Evolutionary conservation across 1,140 invertebrate species (phyloP).

Genomic region (Orius insidiosus): DNA sequence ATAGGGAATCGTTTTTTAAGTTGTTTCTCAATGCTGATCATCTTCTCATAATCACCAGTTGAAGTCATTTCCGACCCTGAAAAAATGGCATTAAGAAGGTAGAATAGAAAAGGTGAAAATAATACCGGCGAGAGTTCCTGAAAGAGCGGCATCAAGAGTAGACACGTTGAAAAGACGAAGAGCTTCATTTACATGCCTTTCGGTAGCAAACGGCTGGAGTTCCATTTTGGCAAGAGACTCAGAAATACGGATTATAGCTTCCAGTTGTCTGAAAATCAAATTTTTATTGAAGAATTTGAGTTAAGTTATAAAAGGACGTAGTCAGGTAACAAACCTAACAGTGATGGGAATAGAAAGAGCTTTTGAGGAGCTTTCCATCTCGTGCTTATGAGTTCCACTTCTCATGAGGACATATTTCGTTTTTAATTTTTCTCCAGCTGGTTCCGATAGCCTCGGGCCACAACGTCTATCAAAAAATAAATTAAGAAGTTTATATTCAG

Average conservation of each 20-base stretch:
- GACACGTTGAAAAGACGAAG: slow-evolving; percentile 98
- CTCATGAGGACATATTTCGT: slow-evolving; percentile 94
- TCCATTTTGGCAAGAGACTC: slow-evolving; percentile 98
- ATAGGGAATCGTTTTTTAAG: slow-evolving; percentile 88
- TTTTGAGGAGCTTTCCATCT: slow-evolving; percentile 63
- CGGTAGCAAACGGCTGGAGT: slow-evolving; percentile 78
- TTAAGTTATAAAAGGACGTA: not conserved
- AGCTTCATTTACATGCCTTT: slow-evolving; percentile 89
- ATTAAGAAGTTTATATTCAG: not conserved
- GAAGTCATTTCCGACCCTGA: slow-evolving; percentile 87
- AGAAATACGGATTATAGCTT: slow-evolving; percentile 90
- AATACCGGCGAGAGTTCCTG: slow-evolving; percentile 72
- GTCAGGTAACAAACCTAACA: slow-evolving; percentile 43
- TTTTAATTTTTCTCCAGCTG: slow-evolving; percentile 83
- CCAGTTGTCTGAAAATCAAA: slow-evolving; percentile 56
- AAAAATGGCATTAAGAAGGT: slow-evolving; percentile 14
- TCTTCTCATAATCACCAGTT: slow-evolving; percentile 80
- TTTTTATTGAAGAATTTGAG: not conserved
- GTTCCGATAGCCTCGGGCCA: slow-evolving; percentile 72
- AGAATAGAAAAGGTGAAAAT: slow-evolving; percentile 12
- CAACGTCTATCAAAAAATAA: slow-evolving; percentile 41
- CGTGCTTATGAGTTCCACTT: slow-evolving; percentile 57
- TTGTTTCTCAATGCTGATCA: slow-evolving; percentile 84
- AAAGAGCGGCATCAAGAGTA: slow-evolving; percentile 86
- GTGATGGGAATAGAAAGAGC: slow-evolving; percentile 79